Evolutionary conservation across 2,113 vertebrate genomes (phyloP).

Genomic region (Anarrhichthys ocellatus): DNA sequence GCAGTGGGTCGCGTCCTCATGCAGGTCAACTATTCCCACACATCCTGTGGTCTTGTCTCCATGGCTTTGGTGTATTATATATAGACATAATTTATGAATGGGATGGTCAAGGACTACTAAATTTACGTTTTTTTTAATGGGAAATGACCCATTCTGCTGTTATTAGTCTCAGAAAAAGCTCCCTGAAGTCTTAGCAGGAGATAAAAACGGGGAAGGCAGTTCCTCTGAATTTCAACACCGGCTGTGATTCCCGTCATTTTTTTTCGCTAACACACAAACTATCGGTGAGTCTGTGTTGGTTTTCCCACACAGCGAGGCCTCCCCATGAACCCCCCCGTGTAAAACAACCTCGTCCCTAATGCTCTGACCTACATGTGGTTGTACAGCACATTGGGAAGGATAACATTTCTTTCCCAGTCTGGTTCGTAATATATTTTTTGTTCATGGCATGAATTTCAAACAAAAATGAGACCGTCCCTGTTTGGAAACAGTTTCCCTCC

Average conservation of each 20-base stretch:
- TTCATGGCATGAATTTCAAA: neutral
- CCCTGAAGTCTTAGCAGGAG: neutral
- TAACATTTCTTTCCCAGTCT: neutral
- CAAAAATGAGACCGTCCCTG: neutral
- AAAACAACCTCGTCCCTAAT: neutral
- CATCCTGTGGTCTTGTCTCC: constrained; percentile 17
- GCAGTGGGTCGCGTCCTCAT: neutral
- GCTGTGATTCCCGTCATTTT: neutral
- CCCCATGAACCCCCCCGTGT: neutral
- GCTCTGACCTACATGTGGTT: neutral
- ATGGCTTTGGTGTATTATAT: neutral
- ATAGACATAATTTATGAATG: neutral
- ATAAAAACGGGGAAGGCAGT: neutral
- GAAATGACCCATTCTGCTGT: neutral
- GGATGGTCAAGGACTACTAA: neutral
- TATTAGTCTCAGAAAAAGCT: neutral
- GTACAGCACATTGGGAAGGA: neutral
- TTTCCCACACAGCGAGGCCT: constrained; percentile 5
- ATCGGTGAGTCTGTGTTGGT: neutral
- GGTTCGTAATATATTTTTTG: neutral
- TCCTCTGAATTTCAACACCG: neutral
- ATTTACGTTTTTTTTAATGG: neutral
- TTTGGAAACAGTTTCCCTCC: neutral
- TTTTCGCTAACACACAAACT: neutral
- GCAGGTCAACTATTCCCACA: neutral